Evolutionary conservation across 2,797 vertebrate genomes (phyloP).

Genomic region (Chelonia mydas): DNA sequence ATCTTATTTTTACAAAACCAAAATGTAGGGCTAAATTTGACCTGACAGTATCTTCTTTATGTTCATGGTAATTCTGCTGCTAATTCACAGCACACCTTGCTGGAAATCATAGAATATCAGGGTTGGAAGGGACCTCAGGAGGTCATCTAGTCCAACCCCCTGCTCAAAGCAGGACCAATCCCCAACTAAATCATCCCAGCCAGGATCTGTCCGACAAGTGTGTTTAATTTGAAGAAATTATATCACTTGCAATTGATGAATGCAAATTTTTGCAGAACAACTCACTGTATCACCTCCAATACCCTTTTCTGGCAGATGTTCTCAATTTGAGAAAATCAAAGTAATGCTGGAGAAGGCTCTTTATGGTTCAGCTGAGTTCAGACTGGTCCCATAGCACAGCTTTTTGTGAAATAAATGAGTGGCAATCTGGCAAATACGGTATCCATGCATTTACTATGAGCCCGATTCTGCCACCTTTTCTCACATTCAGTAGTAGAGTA

Average conservation of each 20-base stretch:
- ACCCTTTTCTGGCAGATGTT: constrained; percentile 33
- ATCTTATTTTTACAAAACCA: background rate
- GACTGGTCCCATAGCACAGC: background rate
- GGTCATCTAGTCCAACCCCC: too few species aligned
- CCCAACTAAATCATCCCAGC: too few species aligned
- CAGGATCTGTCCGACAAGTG: constrained; percentile 38
- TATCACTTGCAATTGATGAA: constrained; percentile 55
- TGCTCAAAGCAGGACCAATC: too few species aligned
- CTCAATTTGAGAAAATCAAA: constrained; percentile 64
- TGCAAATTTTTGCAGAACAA: background rate
- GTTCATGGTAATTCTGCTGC: constrained; percentile 26
- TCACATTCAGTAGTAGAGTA: background rate
- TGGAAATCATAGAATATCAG: constrained; percentile 18
- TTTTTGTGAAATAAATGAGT: background rate
- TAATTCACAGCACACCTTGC: constrained; percentile 24
- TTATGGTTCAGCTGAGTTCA: constrained; percentile 20
- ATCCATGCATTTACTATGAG: background rate
- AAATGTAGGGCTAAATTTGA: background rate
- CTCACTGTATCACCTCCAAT: constrained; percentile 34
- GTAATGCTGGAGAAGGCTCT: constrained; percentile 28
- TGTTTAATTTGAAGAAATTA: constrained; percentile 44
- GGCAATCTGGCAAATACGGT: background rate
- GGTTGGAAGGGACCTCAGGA: too few species aligned
- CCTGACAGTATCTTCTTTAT: constrained; percentile 31
- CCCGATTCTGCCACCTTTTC: background rate